These are phyloP conservation scores for Chironex yamaguchii DNA, from an alignment of 30 jellyfish, hydroid and myxozoan genomes.

Conservation along the genomic window DNA sequence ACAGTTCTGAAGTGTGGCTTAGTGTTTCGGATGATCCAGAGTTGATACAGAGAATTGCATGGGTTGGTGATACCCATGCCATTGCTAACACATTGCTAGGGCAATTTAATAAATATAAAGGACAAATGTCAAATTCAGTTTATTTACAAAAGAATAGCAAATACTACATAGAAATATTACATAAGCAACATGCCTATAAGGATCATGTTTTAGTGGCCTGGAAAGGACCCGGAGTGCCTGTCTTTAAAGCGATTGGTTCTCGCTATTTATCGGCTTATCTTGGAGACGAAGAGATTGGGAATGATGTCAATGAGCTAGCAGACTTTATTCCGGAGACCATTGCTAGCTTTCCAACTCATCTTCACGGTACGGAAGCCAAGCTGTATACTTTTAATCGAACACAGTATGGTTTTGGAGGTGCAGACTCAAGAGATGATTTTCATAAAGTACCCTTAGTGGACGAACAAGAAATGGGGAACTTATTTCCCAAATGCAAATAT, in stretches of 20 bases:
- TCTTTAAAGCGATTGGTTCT: constrained; percentile 38
- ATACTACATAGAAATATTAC: constrained; percentile 85
- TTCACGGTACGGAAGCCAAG: constrained; percentile 46
- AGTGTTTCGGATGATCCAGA: constrained; percentile 75
- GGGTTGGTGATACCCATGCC: constrained; percentile 73
- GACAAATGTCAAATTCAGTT: constrained; percentile 73
- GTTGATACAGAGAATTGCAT: constrained; percentile 52
- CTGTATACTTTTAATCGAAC: constrained; percentile 45
- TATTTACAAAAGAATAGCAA: constrained; percentile 24
- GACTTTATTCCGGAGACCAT: constrained; percentile 81
- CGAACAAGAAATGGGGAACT: constrained; percentile 32
- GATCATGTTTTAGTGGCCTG: constrained; percentile 88
- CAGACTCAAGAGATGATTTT: constrained; percentile 72
- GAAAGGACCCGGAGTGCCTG: constrained; percentile 85
- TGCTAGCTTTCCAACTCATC: constrained; percentile 78
- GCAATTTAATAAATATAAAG: constrained; percentile 37
- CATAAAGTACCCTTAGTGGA: constrained; percentile 52
- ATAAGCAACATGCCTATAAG: constrained; percentile 77
- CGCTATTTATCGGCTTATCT: constrained; percentile 74
- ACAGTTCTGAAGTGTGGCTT: constrained; percentile 91
- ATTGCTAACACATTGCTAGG: constrained; percentile 67
- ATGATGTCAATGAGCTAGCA: constrained; percentile 77
- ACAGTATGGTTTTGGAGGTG: constrained; percentile 50
- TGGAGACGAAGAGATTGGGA: constrained; percentile 57
- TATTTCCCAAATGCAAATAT: constrained; percentile 76